Base-by-base conservation (phyloP, 2,797 vertebrate genomes). In the Darevskia nairensis region DNA sequence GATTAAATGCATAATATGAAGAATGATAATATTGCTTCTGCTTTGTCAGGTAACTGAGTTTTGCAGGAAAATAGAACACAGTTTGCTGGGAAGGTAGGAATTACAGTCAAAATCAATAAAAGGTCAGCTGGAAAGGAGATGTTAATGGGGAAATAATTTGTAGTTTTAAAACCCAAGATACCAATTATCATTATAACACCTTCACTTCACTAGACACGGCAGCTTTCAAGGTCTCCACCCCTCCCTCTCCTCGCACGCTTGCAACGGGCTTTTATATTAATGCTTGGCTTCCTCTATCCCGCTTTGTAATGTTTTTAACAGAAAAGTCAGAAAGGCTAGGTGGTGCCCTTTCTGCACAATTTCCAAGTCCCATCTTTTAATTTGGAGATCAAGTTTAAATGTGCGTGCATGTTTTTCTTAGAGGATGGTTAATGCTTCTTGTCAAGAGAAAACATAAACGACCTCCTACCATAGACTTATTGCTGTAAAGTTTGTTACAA, bases 141-240 rank as follows among this genome's bases (percentile, higher is more conserved):
- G 21, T 81, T 87, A 94, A 72, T 80, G 27, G 27, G 89, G 27
- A 95, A 92, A 92, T 89, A 88, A 91, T 89, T 93, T 84, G 8
- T 84, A 93, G 32, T 79, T 94, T 93, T 72, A 90, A 91, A 94
- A 64, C 35, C 71, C 74, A 91, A 90, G 81, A 87, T 86, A 93
- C 21, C 68, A 94, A 88, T 90, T 95, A 91, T 92, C 91, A 89
- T 94, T 92, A 81, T 68, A 89, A 90, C 66, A 79, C 35, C 35
- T 95, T 80, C 77, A 35, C 29, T 91, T 93, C 93, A 29, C 0
- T 85, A 84, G 81, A 88, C 5, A 32, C 41, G 50, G 50, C 10
- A 5, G 0, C 78, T 90, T 85, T 77, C 79, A 91, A 84, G 2
- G 79, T 9, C 75, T 88, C 0, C 23, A 1, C 79, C 75, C 27